Evolutionary conservation across 2,888 invertebrate genomes (phyloP), one percentile per base, ranked within the genome.

Genomic region (Archaeoteleia sp.): DNA sequence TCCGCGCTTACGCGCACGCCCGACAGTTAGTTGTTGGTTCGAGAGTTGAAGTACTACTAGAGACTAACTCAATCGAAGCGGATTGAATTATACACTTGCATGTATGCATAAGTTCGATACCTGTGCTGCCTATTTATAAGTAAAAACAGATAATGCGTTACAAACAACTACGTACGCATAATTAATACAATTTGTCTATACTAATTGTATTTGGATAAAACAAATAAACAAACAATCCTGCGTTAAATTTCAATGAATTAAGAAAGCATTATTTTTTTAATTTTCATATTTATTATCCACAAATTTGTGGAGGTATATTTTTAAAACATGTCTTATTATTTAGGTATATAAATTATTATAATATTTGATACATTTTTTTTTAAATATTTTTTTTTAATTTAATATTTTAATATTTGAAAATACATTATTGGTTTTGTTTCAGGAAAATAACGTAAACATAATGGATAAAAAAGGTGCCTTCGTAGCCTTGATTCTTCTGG

Each of bases 11-110:
- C 20, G 37, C 15, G 42, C 27, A 7, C 42, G 10, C n/a, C 3
- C 30, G 23, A 8, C 42, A 27, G 29, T 29, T 15, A 15, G 30
- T 13, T 42, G 42, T 27, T 42, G 27, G 42, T 9, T 43, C 15
- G 43, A 29, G 30, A 43, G 42, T 30, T 29, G 43, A 43, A 43
- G 30, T 43, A 43, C 14, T 43, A 30, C 29, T 43, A 30, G 25
- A 29, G 30, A n/a, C 43, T 43, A 43, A 43, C 30, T 43, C 43
- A 43, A 43, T 43, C 43, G 43, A 43, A 29, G 29, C 7, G 14
- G 15, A 43, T 43, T 43, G 30, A 43, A 43, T 29, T 43, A 29
- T 42, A 42, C 29, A 14, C 43, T 13, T 29, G n/a, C 29, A 15
- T 43, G 9, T 25, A 30, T 30, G 9, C 10, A 15, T 43, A 29